Evolutionary conservation across 2,797 vertebrate genomes (phyloP), one percentile per base, ranked within the genome.

Genomic region (Ispidina picta): DNA sequence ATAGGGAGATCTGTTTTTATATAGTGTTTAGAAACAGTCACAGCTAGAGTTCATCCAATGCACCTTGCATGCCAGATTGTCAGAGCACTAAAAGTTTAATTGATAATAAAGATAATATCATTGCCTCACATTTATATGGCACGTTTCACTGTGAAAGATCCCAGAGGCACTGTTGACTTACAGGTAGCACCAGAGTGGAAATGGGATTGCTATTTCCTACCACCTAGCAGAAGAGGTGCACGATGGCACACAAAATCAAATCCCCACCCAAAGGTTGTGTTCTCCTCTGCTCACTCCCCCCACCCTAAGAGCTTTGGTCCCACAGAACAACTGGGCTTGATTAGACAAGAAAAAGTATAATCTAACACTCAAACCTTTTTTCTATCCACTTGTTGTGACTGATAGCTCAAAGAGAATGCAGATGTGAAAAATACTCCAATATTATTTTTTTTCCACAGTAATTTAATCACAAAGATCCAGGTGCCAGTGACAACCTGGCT

Each of bases 71-170:
- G 83, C 91, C 93, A 97, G 96, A 97, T 94, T 97, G 95, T 80
- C 71, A 92, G 19, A 73, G 82, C 55, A 95, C 86, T 96, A 96
- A 97, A 97, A 96, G 80, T 97, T 97, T 97, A 97, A 97, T 97
- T 97, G 96, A 96, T 96, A 94, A 95, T 96, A 93, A 96, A 97
- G 92, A 82, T 84, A 90, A 84, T 91, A 92, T 83, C 62, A 79
- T 70, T 90, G 79, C 92, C 89, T 96, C 58, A 56, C 83, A 64
- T 81, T 94, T 88, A 90, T 83, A 90, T 16, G 51, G 83, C 37
- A 73, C 68, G 86, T 74, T 90, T 77, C 83, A 69, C 37, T 83
- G 74, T 15, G 71, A 39, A 89, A 79, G 74, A 90, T 92, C 95
- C 94, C 94, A 94, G 69, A 96, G 95, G 93, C 81, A 63, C 80